These are phyloP conservation scores for Melanogrammus aeglefinus DNA, from an alignment of 2,797 vertebrate species.

Conservation along the genomic window DNA sequence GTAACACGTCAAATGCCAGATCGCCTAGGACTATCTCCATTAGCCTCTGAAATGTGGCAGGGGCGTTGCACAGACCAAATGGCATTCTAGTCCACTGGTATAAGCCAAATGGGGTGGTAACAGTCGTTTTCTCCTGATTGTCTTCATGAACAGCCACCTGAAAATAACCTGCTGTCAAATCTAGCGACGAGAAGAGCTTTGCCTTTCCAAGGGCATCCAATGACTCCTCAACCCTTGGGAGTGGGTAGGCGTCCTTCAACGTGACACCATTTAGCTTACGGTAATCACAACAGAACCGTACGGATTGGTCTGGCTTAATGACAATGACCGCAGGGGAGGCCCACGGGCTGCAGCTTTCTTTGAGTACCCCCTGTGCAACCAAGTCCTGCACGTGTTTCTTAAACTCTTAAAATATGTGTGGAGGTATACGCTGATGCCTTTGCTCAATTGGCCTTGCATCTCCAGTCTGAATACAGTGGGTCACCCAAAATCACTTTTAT, in stretches of 20 bases:
- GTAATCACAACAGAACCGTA: conserved; percentile 20
- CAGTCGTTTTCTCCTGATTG: conserved; percentile 21
- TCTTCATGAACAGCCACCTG: conserved; percentile 1
- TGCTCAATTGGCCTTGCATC: conserved; percentile 16
- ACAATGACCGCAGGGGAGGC: conserved; percentile 32
- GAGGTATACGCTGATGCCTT: conserved; percentile 9
- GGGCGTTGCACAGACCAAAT: conserved; percentile 2
- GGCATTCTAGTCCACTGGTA: conserved; percentile 16
- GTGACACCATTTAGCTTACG: conserved; percentile 15
- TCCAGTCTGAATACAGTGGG: conserved; percentile 10
- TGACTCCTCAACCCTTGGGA: conserved; percentile 21
- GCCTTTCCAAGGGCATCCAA: conserved; percentile 22
- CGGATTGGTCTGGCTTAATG: conserved; percentile 2
- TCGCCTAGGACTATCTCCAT: background rate
- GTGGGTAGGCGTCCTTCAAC: conserved; percentile 14
- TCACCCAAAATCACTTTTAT: conserved; percentile 13
- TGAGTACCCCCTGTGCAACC: background rate
- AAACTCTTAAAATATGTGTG: conserved; percentile 19
- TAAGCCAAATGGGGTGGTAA: conserved; percentile 25
- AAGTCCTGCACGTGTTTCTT: conserved; percentile 2
- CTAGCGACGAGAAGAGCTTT: conserved; percentile 15
- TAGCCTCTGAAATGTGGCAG: conserved; percentile 15
- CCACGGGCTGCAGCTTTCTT: background rate
- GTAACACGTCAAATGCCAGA: too few species aligned
- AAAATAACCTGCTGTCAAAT: background rate